These are phyloP conservation scores for Seladonia tumulorum DNA, from an alignment of 2,888 invertebrate species.

Conservation along the genomic window DNA sequence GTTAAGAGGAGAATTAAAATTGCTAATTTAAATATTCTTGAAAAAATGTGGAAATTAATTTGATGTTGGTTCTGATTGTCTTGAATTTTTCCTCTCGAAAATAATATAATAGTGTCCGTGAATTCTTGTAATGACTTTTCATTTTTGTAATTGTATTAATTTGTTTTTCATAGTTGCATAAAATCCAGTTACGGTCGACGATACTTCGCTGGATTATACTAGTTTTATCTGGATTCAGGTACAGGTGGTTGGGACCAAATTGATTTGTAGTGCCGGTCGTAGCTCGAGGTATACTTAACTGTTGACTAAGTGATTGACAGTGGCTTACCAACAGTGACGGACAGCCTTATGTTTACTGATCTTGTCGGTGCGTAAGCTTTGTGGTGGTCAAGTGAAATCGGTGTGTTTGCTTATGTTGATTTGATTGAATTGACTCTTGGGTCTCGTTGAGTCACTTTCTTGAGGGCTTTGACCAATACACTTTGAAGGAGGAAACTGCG, in stretches of 20 bases:
- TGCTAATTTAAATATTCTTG: neutral
- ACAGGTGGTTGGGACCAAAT: neutral
- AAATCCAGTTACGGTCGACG: neutral
- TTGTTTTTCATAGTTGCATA: neutral
- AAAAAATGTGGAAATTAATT: neutral
- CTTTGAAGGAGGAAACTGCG: neutral
- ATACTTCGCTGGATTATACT: neutral
- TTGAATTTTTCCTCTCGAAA: neutral
- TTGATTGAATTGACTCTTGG: slow-evolving; percentile 17
- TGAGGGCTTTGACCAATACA: neutral
- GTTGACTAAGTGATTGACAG: slow-evolving; percentile 15
- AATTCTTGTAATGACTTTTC: neutral
- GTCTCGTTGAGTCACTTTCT: slow-evolving; percentile 5
- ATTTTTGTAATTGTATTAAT: neutral
- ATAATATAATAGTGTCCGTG: neutral
- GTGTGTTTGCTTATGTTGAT: slow-evolving; percentile 15
- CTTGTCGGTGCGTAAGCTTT: neutral
- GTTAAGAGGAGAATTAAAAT: neutral
- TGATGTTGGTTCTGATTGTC: too few species aligned
- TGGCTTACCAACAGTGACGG: slow-evolving; percentile 4
- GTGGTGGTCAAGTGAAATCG: slow-evolving; percentile 2
- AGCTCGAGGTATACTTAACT: neutral
- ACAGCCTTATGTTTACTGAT: slow-evolving; percentile 1
- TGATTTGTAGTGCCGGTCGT: neutral
- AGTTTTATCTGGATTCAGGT: neutral